Evolutionary conservation across 2,797 vertebrate genomes (phyloP).

Genomic region (Coregonus ussuriensis): DNA sequence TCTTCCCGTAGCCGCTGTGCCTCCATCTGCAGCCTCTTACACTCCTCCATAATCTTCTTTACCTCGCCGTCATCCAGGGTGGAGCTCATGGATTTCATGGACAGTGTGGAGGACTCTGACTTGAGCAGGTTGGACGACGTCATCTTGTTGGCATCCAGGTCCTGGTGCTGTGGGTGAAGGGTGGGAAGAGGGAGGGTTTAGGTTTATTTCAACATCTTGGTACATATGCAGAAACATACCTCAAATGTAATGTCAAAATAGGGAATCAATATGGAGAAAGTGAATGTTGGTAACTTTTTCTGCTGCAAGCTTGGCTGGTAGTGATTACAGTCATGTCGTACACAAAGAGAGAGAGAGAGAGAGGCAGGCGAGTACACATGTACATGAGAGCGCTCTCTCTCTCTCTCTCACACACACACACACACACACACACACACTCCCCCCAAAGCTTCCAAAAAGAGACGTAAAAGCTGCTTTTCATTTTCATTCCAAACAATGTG

Average conservation of each 20-base stretch:
- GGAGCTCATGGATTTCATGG: conserved; percentile 87
- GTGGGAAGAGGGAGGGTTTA: conserved; percentile 16
- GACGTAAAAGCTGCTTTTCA: no score
- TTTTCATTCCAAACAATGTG: no score
- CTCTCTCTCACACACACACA: no score
- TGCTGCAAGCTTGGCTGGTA: no score
- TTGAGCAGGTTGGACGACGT: conserved; percentile 89
- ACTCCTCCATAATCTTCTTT: conserved; percentile 97
- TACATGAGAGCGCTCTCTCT: no score
- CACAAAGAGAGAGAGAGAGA: no score
- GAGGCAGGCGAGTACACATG: no score
- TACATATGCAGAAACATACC: neutral
- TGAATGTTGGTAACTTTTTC: no score
- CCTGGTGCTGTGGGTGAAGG: conserved; percentile 81
- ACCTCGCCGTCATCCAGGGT: conserved; percentile 91
- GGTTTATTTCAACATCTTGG: neutral
- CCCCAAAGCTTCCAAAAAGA: no score
- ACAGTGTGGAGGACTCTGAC: conserved; percentile 87
- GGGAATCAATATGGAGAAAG: no score
- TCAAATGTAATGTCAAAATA: neutral
- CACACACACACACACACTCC: no score
- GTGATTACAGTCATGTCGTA: no score
- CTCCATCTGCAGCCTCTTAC: conserved; percentile 94
- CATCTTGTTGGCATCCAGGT: conserved; percentile 94
- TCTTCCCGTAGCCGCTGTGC: conserved; percentile 97